Percentiles rank a stretch among this genome's conserved stretches.
Conservation (phyloP, 2,888 invertebrate species). For the Euphydryas editha region DNA sequence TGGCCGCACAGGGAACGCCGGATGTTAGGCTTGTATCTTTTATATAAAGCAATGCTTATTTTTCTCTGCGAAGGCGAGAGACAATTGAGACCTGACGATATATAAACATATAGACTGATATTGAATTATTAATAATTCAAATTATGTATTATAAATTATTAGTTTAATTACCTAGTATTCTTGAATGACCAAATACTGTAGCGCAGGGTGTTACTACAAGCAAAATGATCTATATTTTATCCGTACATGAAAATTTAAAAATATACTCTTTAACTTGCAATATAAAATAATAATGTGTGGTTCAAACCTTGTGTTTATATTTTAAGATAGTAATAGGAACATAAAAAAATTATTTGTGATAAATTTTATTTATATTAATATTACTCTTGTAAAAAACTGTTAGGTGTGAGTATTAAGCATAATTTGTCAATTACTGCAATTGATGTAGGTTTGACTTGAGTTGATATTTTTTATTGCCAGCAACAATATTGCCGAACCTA, state of each 20-base stretch:
- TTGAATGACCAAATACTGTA: constrained; percentile 23
- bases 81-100: constrained; percentile 91
- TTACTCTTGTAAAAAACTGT: neutral
- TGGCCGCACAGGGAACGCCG: constrained; percentile 89
- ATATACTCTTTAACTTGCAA: too few relatives aligned
- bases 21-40: constrained; percentile 89
- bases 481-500: constrained; percentile 31
- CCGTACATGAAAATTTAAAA: neutral
- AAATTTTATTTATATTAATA: neutral
- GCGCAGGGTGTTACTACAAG: neutral
- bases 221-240: neutral
- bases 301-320: neutral
- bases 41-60: constrained; percentile 92
- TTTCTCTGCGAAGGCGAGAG: constrained; percentile 95
- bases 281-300: too few relatives aligned
- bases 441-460: neutral
- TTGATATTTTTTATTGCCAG: neutral
- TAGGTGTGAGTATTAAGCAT: neutral
- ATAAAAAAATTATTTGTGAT: neutral
- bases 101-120: constrained; percentile 79
- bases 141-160: constrained; percentile 7
- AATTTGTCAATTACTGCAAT: neutral
- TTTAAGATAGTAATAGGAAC: neutral
- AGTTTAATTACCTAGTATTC: constrained; percentile 5
- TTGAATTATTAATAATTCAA: constrained; percentile 27